Evolutionary conservation across 2,888 invertebrate genomes (phyloP).

Genomic region (Chaetogeoica ovagalla): DNA sequence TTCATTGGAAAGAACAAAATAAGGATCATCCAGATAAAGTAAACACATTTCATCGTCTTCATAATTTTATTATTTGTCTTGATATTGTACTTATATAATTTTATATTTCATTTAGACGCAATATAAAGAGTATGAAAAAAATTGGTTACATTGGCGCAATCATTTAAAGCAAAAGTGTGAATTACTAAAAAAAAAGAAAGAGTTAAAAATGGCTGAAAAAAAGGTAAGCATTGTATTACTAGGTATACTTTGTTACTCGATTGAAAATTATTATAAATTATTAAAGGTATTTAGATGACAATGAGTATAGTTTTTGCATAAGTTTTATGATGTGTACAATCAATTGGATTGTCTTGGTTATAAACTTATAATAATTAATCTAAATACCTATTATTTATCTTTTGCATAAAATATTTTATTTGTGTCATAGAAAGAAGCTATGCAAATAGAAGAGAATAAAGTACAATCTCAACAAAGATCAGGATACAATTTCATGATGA

Average conservation of each 20-base stretch:
- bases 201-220: conserved; percentile 59
- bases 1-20: conserved; percentile 88
- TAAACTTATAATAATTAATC: no score
- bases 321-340: no score
- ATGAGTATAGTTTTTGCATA: no score
- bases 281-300: no score
- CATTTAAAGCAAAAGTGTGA: conserved; percentile 79
- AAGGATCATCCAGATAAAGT: conserved; percentile 88
- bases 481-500: conserved; percentile 6
- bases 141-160: conserved; percentile 82
- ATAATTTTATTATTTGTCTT: background rate
- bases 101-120: conserved; percentile 62
- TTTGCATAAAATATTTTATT: background rate
- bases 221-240: conserved; percentile 54
- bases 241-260: no score
- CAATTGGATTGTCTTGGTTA: no score
- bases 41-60: conserved; percentile 52
- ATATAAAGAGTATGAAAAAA: conserved; percentile 82
- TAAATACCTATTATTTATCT: background rate
- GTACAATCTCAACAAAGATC: conserved; percentile 25
- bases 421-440: conserved; percentile 30
- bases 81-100: background rate
- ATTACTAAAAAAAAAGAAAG: conserved; percentile 74
- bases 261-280: no score
- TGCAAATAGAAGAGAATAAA: conserved; percentile 39